A percentile compares a stretch with the other conserved stretches of the same genome.
These are phyloP conservation scores for Forbesichthys papilliferus DNA, from an alignment of 2,113 vertebrate genomes.

Conservation along the genomic window DNA sequence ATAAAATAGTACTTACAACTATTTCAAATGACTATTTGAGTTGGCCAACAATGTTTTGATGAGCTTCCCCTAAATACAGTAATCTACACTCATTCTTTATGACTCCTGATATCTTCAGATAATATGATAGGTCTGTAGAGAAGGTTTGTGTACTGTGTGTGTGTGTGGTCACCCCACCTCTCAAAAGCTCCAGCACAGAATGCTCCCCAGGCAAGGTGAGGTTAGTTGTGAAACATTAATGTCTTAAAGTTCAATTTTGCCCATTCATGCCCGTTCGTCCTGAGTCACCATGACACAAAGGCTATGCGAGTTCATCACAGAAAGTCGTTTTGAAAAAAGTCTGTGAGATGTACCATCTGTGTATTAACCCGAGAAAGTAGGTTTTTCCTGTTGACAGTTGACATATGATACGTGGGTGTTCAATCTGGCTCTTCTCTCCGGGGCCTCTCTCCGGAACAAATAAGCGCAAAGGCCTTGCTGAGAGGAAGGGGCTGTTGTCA, in stretches of 20 bases:
- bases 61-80: too few relatives aligned
- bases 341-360: conserved; percentile 21
- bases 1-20: too few relatives aligned
- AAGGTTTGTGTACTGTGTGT: background rate
- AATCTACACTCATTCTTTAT: too few relatives aligned
- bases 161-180: background rate
- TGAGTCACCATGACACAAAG: background rate
- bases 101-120: too few relatives aligned
- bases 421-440: conserved; percentile 20
- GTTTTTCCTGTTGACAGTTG: conserved; percentile 46
- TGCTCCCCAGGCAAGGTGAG: conserved; percentile 45
- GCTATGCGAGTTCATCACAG: conserved; percentile 23
- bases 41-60: too few relatives aligned
- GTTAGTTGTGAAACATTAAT: conserved; percentile 40
- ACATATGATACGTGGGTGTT: conserved; percentile 42
- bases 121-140: too few relatives aligned
- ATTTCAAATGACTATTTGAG: too few relatives aligned
- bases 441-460: conserved; percentile 29
- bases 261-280: conserved; percentile 3
- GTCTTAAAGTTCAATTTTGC: background rate
- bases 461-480: conserved; percentile 35
- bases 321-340: background rate
- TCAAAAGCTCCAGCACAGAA: conserved; percentile 3
- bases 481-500: conserved; percentile 34
- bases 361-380: conserved; percentile 2